Evolutionary conservation across 2,113 vertebrate genomes (phyloP).

Genomic region (Protobothrops mucrosquamatus): DNA sequence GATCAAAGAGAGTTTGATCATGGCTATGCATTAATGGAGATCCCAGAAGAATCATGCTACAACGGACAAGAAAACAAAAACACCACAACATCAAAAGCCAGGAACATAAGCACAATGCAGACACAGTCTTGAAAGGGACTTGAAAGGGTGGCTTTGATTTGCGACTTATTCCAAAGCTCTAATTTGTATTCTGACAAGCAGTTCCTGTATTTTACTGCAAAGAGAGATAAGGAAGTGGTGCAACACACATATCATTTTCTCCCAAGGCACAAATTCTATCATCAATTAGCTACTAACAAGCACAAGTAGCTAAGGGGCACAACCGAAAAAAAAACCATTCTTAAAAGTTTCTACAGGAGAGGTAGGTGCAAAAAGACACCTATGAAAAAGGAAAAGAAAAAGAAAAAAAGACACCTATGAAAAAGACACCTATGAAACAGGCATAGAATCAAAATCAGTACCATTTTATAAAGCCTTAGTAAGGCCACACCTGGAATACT

Average conservation of each 20-base stretch:
- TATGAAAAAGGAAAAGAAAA: background rate
- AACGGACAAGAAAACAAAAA: background rate
- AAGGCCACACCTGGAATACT: background rate
- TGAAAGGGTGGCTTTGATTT: background rate
- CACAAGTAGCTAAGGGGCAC: background rate
- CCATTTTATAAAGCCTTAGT: background rate
- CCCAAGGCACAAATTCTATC: background rate
- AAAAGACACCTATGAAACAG: background rate
- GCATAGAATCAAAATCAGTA: background rate
- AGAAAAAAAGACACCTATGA: background rate
- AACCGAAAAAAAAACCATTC: background rate
- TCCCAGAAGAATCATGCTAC: background rate
- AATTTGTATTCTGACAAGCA: background rate
- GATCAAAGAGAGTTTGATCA: background rate
- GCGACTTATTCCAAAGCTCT: background rate
- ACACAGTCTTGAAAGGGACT: background rate
- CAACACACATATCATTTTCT: background rate
- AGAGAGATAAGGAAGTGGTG: background rate
- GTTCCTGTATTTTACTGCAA: background rate
- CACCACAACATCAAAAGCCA: background rate
- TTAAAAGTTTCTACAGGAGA: background rate
- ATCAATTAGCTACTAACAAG: background rate
- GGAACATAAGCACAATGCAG: background rate
- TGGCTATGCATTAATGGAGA: background rate
- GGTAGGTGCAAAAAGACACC: background rate